These are phyloP conservation scores for Corbicula japonica DNA, from an alignment of 2,888 invertebrate genomes.

Conservation along the genomic window DNA sequence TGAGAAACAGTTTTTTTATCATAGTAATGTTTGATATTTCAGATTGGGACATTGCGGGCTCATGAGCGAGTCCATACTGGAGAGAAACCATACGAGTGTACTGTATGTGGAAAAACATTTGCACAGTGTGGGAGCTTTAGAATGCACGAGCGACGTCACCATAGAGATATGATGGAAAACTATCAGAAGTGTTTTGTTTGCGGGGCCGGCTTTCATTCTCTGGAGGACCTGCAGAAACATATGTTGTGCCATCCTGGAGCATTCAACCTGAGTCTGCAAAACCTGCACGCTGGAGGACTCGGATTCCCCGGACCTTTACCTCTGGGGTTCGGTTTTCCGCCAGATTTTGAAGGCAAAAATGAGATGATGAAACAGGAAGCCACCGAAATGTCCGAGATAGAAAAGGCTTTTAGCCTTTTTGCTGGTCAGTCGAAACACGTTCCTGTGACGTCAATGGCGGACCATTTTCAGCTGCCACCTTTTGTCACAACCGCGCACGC, in stretches of 20 bases:
- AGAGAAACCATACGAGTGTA: conserved; percentile 82
- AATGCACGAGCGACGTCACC: conserved; percentile 83
- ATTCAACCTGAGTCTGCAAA: conserved; percentile 49
- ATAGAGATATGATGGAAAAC: conserved; percentile 75
- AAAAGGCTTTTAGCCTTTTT: conserved; percentile 61
- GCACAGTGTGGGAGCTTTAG: conserved; percentile 82
- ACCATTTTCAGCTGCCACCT: conserved; percentile 73
- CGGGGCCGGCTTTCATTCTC: conserved; percentile 76
- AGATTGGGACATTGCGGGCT: conserved; percentile 81
- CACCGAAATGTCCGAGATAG: conserved; percentile 56
- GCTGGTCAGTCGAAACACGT: conserved; percentile 51
- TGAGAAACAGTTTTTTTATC: no score
- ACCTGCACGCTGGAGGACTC: conserved; percentile 54
- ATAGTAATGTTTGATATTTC: no score
- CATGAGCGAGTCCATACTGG: conserved; percentile 82
- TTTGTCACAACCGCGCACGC: conserved; percentile 73
- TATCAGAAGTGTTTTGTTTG: conserved; percentile 80
- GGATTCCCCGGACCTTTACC: conserved; percentile 61
- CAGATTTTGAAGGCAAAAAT: conserved; percentile 49
- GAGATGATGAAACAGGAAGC: conserved; percentile 52
- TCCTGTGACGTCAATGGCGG: conserved; percentile 51
- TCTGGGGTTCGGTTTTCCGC: conserved; percentile 52
- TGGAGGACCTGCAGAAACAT: conserved; percentile 80
- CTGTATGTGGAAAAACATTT: conserved; percentile 79
- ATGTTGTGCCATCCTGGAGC: conserved; percentile 78